Base-by-base conservation (phyloP, 2,888 invertebrate genomes). In the Synergus itoensis region DNA sequence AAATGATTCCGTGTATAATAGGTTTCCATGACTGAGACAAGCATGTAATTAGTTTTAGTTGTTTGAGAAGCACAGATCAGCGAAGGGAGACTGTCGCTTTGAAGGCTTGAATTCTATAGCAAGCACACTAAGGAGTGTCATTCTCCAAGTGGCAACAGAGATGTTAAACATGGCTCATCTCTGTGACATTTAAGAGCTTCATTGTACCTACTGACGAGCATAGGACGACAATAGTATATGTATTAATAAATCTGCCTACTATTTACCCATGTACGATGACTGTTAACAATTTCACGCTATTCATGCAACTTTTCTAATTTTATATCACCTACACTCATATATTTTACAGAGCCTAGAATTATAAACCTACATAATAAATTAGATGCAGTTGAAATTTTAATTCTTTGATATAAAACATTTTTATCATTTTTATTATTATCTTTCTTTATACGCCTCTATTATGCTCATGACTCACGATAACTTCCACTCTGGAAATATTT, bases 141-240 rank as follows among this genome's bases (percentile, higher is more conserved):
- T n/a, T 40, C 65, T 41, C 65, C 65, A 41, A 65, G 65, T 65
- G 65, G 41, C 41, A 64, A 36, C 36, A 36, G 36, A 45, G 12
- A 14, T 45, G 45, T 45, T 62, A 63, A 36, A 63, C 63, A 36
- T 63, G 12, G 63, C 63, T 63, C 63, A 28, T 4, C 64, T 36
- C 40, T 40, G 41, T 65, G 41, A n/a, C 65, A 65, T 65, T 65
- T 65, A 65, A 65, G 41, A 65, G 65, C 65, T 65, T 65, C 65
- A 65, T 65, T 48, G 69, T 45, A 69, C 48, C 28, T 3, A 48
- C 69, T 48, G 28, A n/a, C n/a, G n/a, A 69, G 21, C 45, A 69
- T 8, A 36, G 36, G 16, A 45, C 28, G 45, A 69, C 16, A 69
- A 48, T 21, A 21, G 69, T 48, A n/a, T n/a, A n/a, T n/a, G n/a